Evolutionary conservation across 2,113 vertebrate species (phyloP).

Genomic region (Quiscalus mexicanus): DNA sequence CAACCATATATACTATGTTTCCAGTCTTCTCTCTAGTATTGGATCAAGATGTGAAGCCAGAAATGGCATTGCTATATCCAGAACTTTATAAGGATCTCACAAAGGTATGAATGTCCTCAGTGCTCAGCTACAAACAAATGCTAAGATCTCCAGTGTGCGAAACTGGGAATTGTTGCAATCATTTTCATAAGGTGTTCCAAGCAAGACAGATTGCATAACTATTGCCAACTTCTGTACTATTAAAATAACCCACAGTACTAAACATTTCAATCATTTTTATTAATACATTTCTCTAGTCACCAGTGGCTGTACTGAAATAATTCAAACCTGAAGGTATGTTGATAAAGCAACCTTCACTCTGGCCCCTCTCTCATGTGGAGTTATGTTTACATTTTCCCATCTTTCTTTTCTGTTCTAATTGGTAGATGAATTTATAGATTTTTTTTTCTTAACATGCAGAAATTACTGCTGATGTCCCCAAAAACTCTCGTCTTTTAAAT

Average conservation of each 20-base stretch:
- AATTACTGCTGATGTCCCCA: neutral
- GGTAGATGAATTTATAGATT: neutral
- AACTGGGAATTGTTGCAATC: neutral
- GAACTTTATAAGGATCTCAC: conserved; percentile 99
- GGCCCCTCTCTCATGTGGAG: neutral
- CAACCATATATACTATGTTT: conserved; percentile 98
- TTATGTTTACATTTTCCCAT: neutral
- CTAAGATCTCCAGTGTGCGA: neutral
- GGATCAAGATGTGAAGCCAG: conserved; percentile 97
- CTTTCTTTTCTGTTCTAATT: neutral
- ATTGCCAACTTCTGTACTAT: neutral
- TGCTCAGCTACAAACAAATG: neutral
- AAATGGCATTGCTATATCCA: conserved; percentile 94
- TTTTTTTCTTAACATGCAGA: neutral
- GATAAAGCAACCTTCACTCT: neutral
- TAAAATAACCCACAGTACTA: neutral
- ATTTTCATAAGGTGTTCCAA: neutral
- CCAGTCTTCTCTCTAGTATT: conserved; percentile 97
- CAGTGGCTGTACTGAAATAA: neutral
- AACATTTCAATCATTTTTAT: neutral
- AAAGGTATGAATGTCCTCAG: conserved; percentile 79
- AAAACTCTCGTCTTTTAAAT: neutral
- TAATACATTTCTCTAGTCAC: neutral
- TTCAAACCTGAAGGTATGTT: neutral
- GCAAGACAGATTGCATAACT: neutral